These are phyloP conservation scores for Azemiops feae DNA, from an alignment of 2,113 vertebrate genomes.

Conservation along the genomic window DNA sequence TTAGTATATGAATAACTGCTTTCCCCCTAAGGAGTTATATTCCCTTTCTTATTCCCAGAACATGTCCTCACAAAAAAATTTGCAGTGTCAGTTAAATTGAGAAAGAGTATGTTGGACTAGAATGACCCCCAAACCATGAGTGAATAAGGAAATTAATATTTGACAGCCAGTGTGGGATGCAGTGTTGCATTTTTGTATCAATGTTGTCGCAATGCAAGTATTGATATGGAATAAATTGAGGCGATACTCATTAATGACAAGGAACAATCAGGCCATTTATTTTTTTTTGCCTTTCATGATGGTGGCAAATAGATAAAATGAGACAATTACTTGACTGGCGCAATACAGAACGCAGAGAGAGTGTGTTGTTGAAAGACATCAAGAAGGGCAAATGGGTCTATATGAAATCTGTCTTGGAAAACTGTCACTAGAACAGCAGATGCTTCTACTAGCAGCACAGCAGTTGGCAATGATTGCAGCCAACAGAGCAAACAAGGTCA, in stretches of 20 bases:
- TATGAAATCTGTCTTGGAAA: slow-evolving; percentile 46
- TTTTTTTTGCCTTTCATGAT: neutral
- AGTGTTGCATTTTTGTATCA: neutral
- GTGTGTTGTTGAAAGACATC: slow-evolving; percentile 19
- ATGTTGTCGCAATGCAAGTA: neutral
- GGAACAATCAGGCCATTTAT: neutral
- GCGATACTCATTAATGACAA: neutral
- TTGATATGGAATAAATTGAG: neutral
- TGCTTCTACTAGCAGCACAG: slow-evolving; percentile 43
- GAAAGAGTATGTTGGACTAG: neutral
- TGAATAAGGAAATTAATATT: neutral
- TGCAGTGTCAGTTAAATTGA: neutral
- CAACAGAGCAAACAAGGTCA: slow-evolving; percentile 45
- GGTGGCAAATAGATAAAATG: neutral
- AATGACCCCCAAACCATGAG: neutral
- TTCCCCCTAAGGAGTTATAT: neutral
- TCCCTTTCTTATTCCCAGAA: neutral
- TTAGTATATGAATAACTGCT: neutral
- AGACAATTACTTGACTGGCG: slow-evolving; percentile 2
- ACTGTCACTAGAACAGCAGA: slow-evolving; percentile 51
- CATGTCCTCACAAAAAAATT: neutral
- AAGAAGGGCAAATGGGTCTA: slow-evolving; percentile 26
- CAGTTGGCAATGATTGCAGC: slow-evolving; percentile 21
- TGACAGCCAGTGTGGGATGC: neutral
- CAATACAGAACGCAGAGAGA: neutral